Evolutionary conservation across 37 sponge, comb jelly and placozoan species (phyloP).

Genomic region (Axinella damicornis): DNA sequence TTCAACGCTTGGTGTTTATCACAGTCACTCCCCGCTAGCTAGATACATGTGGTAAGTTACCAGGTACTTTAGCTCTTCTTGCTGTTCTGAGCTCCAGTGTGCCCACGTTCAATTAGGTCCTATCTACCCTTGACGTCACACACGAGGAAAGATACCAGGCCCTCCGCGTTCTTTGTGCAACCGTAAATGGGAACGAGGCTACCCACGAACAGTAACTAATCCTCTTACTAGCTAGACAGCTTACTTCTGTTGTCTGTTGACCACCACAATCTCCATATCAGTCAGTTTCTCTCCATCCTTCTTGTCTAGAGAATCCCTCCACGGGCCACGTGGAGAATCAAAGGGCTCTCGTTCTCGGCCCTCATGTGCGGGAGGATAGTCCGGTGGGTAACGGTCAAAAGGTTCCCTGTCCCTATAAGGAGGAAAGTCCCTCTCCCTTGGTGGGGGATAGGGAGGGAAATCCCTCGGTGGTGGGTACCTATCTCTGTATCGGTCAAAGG

Average conservation of each 20-base stretch:
- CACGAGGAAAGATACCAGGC: too few species aligned
- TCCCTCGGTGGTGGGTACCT: slow-evolving; percentile 30
- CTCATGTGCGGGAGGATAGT: not conserved
- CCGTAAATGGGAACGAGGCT: too few species aligned
- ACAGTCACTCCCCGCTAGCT: too few species aligned
- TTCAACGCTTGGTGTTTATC: too few species aligned
- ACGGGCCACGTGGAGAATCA: not conserved
- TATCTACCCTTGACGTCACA: too few species aligned
- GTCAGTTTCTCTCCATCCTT: not conserved
- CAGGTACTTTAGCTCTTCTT: too few species aligned
- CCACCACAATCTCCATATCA: slow-evolving; percentile 76
- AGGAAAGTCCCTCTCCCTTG: slow-evolving; percentile 21
- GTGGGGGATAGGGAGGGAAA: slow-evolving; percentile 17
- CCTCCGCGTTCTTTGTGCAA: too few species aligned
- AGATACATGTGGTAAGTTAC: too few species aligned
- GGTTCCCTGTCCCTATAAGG: not conserved
- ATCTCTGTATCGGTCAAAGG: slow-evolving; percentile 39
- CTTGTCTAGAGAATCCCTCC: too few species aligned
- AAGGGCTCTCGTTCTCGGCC: not conserved
- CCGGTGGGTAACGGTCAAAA: slow-evolving; percentile 4
- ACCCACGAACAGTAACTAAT: too few species aligned
- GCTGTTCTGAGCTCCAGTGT: too few species aligned
- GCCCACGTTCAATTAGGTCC: too few species aligned
- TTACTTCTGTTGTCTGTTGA: slow-evolving; percentile 74
- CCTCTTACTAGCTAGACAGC: not conserved